Conservation (phyloP, 2,888 invertebrate genomes). For the Disparrhopalites patrizii region DNA sequence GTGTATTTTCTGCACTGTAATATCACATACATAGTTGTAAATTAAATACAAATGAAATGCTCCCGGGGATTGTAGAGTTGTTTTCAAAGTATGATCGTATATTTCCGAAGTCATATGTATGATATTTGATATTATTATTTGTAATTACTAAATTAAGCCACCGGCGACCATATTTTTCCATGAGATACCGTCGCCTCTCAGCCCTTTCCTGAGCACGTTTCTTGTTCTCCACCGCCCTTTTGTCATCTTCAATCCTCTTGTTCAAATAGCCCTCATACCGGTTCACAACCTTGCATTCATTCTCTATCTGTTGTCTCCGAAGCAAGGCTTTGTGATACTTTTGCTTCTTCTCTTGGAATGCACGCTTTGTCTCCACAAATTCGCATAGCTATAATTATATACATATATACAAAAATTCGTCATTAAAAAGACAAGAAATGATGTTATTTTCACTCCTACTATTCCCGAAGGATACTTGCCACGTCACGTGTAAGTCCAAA, state of each 20-base stretch:
- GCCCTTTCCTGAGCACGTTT: background rate
- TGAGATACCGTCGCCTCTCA: conserved; percentile 2
- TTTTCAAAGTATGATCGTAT: background rate
- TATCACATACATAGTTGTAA: background rate
- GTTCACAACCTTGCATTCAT: conserved; percentile 10
- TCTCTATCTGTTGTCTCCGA: conserved; percentile 13
- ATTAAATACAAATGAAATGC: background rate
- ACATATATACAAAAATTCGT: background rate
- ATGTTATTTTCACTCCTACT: too few species aligned
- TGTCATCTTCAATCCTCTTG: background rate
- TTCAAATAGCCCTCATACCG: background rate
- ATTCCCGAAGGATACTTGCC: too few species aligned
- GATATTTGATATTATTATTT: background rate
- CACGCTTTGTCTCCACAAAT: conserved; percentile 22
- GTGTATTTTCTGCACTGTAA: conserved; percentile 9
- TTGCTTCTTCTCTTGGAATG: conserved; percentile 22
- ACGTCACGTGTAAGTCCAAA: too few species aligned
- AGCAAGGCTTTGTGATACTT: conserved; percentile 16
- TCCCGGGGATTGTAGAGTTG: background rate
- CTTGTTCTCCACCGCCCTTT: background rate
- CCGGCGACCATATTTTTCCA: conserved; percentile 28
- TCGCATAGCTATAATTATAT: conserved; percentile 16
- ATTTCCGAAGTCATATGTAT: too few species aligned
- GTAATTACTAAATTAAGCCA: conserved; percentile 14
- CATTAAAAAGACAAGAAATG: too few species aligned